Percentiles rank a stretch among this genome's conserved stretches.
phyloP scores from a whole-genome alignment of 2,113 vertebrate genomes.

The Copsychus sechellarum region DNA sequence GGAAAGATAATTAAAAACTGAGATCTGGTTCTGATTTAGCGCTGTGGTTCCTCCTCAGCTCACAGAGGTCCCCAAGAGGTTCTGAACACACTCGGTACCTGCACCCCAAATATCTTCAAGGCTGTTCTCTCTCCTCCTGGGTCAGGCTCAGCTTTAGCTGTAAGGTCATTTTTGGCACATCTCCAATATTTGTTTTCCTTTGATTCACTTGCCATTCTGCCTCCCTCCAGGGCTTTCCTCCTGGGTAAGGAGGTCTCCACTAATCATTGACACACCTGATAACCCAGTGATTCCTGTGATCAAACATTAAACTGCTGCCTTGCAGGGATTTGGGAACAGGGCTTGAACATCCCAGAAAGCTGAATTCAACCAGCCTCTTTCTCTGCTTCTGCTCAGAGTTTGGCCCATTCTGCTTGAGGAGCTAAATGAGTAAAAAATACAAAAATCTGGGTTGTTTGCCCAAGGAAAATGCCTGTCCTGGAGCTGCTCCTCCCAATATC shows the following conservation, averaged over 20 bases:
- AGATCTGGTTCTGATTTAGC: background rate
- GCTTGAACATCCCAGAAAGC: background rate
- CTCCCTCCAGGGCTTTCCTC: background rate
- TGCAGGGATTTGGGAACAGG: background rate
- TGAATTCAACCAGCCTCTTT: background rate
- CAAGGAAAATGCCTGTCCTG: background rate
- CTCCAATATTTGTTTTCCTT: background rate
- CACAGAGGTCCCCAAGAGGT: background rate
- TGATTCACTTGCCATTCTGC: background rate
- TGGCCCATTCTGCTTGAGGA: background rate
- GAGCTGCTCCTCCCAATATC: background rate
- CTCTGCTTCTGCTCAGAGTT: fast-evolving
- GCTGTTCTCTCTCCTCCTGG: background rate
- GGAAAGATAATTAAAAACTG: background rate
- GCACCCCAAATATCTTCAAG: background rate
- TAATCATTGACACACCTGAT: background rate
- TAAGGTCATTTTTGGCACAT: background rate
- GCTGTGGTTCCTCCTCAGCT: background rate
- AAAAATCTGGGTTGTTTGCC: background rate
- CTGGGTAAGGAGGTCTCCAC: background rate
- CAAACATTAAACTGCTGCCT: background rate
- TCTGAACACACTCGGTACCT: background rate
- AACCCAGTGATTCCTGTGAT: background rate
- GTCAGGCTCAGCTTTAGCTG: background rate
- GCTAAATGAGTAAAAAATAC: background rate